Percentiles rank a stretch among this genome's conserved stretches.
These are phyloP conservation scores for Ornithorhynchus anatinus DNA, from an alignment of 2,113 vertebrate genomes.

Conservation along the genomic window DNA sequence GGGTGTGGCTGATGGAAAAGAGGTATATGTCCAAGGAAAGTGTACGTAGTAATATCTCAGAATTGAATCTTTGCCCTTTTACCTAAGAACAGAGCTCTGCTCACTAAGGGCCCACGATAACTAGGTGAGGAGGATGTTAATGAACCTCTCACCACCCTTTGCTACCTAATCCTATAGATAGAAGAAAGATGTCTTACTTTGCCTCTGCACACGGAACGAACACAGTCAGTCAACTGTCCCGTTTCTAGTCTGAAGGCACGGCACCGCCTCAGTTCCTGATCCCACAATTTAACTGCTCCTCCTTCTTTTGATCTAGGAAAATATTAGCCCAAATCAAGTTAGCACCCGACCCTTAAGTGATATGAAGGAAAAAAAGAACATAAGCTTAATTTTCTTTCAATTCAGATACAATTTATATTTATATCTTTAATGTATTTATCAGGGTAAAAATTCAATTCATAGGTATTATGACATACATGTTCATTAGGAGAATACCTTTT, in stretches of 20 bases:
- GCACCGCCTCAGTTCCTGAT: constrained; percentile 93
- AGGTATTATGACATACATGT: too few species aligned
- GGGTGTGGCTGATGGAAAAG: too few species aligned
- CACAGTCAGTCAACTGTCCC: constrained; percentile 89
- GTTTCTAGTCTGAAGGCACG: constrained; percentile 94
- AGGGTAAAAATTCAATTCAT: neutral
- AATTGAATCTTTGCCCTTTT: too few species aligned
- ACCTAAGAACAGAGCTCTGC: too few species aligned
- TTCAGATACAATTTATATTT: neutral
- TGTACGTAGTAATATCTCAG: too few species aligned
- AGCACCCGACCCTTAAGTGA: neutral
- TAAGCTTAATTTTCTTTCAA: neutral
- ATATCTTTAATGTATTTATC: neutral
- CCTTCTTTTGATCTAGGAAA: constrained; percentile 90
- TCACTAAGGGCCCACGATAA: too few species aligned
- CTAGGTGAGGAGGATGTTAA: too few species aligned
- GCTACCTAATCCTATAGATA: accelerated
- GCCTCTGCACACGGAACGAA: constrained; percentile 91
- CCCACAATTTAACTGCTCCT: constrained; percentile 95
- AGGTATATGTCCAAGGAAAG: too few species aligned
- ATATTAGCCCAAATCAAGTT: constrained; percentile 4
- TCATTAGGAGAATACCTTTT: too few species aligned
- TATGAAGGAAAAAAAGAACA: neutral
- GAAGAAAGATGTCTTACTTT: constrained; percentile 74
- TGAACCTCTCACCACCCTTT: neutral